Evolutionary conservation across 1,140 invertebrate species (phyloP), one percentile per base, ranked within the genome.

Genomic region (Pomacea maculata): DNA sequence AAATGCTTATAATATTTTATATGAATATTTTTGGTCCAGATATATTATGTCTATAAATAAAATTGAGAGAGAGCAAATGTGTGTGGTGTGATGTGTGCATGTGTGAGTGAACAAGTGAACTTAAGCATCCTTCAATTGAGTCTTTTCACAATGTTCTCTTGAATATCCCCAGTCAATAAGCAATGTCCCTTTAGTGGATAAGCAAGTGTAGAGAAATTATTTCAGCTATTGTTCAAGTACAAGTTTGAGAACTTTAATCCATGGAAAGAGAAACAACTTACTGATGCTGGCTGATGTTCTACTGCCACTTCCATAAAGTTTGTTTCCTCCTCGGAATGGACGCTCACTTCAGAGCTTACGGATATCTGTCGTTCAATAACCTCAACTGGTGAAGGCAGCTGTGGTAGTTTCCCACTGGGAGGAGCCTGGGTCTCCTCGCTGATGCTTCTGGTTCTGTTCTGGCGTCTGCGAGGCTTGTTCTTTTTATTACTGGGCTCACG

Each of bases 311-410:
- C 82, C 70, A 78, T 70, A 72, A 75, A 54, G 8, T 67, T 68
- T 25, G 52, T 74, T 17, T 83, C 79, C 15, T 83, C 82, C 57
- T 87, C 88, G 45, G 85, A 86, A 65, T 80, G 82, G 9, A 84
- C 67, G 81, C 87, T 87, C 14, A 81, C 72, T 74, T 88, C 87
- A 65, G 87, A 88, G 25, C 86, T 84, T 0, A 87, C 72, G 5
- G 88, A 88, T 14, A 87, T 71, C 71, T 84, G 84, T 74, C 85
- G 79, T 52, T 87, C 86, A 67, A 78, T 68, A 71, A 45, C 57
- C 45, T 75, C 12, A 21, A 34, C 73, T 61, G 80, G 57, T 71
- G 6, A 45, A 6, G 34, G 34, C 34, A 45, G 34, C 34, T 75
- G 19, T 11, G 68, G 68, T 34, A 25, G 21, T 75, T 29, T 25